phyloP scores from a whole-genome alignment of 2,888 invertebrate species.

The Pasiphila rectangulata region DNA sequence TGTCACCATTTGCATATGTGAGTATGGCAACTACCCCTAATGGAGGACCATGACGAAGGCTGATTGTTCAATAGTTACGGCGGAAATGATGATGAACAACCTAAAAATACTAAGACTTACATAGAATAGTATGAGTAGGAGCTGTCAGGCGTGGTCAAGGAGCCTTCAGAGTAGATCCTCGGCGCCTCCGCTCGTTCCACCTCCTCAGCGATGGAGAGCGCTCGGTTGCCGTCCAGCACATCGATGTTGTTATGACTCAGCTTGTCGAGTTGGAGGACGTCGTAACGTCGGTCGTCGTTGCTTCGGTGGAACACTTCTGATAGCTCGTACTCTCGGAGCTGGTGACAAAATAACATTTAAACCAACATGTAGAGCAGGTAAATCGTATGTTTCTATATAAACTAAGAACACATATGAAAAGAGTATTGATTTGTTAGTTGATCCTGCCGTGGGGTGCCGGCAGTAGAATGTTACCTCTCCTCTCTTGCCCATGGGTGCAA shows the following conservation, averaged over 20 bases:
- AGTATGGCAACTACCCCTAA: too few species aligned
- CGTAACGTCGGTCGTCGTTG: conserved; percentile 89
- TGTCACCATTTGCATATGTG: too few species aligned
- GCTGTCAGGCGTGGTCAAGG: conserved; percentile 68
- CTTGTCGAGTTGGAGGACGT: conserved; percentile 84
- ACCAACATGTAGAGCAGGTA: too few species aligned
- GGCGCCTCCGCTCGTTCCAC: conserved; percentile 87
- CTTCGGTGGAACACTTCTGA: conserved; percentile 92
- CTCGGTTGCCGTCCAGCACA: conserved; percentile 85
- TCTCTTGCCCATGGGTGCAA: too few species aligned
- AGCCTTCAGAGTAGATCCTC: conserved; percentile 75
- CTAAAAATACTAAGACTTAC: conserved; percentile 58
- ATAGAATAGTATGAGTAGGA: conserved; percentile 72
- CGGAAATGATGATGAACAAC: too few species aligned
- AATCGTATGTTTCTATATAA: too few species aligned
- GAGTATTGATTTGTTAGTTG: too few species aligned
- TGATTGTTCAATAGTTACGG: too few species aligned
- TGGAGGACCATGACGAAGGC: too few species aligned
- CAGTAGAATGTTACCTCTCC: too few species aligned
- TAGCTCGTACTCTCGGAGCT: conserved; percentile 93
- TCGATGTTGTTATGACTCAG: conserved; percentile 79
- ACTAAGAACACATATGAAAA: too few species aligned
- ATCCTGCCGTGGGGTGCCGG: too few species aligned
- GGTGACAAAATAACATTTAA: conserved; percentile 27
- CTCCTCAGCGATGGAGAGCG: conserved; percentile 88